These are phyloP conservation scores for Hippasteria phrygiana DNA, from an alignment of 53 echinoderm and acorn worm species.

Conservation along the genomic window DNA sequence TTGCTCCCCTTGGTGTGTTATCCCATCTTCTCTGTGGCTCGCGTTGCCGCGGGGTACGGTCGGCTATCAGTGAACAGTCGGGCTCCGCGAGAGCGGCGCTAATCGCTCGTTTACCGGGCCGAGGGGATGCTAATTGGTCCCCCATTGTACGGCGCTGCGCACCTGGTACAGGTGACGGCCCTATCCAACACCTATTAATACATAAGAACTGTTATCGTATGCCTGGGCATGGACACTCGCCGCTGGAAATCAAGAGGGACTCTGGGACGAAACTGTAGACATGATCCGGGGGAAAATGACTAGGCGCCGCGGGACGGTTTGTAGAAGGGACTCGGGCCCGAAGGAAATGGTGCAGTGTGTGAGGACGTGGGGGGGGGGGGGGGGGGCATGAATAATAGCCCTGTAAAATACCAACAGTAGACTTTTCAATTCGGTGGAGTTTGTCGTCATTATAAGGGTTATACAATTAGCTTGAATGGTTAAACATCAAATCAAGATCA, in stretches of 20 bases:
- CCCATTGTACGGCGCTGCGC: conserved; percentile 69
- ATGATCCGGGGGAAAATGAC: conserved; percentile 31
- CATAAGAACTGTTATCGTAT: conserved; percentile 71
- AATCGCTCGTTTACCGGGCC: conserved; percentile 72
- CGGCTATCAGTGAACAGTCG: conserved; percentile 46
- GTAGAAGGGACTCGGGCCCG: conserved; percentile 31
- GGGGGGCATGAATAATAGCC: background rate
- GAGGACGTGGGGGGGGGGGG: background rate
- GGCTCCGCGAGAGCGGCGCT: conserved; percentile 63
- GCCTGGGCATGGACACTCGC: conserved; percentile 40
- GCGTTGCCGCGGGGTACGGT: conserved; percentile 37
- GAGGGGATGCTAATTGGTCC: conserved; percentile 68
- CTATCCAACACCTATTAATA: conserved; percentile 81
- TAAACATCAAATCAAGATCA: background rate
- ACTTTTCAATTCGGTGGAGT: conserved; percentile 19
- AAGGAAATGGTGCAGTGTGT: conserved; percentile 2
- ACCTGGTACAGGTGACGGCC: conserved; percentile 86
- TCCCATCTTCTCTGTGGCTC: background rate
- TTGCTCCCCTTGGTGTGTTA: background rate
- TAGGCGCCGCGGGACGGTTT: conserved; percentile 41
- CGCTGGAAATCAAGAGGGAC: conserved; percentile 45
- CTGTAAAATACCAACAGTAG: conserved; percentile 40
- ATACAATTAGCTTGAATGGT: background rate
- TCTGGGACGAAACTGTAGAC: conserved; percentile 39
- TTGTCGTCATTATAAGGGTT: background rate